These are phyloP conservation scores for Hiodon tergisus DNA, from an alignment of 2,113 vertebrate species.

Conservation along the genomic window DNA sequence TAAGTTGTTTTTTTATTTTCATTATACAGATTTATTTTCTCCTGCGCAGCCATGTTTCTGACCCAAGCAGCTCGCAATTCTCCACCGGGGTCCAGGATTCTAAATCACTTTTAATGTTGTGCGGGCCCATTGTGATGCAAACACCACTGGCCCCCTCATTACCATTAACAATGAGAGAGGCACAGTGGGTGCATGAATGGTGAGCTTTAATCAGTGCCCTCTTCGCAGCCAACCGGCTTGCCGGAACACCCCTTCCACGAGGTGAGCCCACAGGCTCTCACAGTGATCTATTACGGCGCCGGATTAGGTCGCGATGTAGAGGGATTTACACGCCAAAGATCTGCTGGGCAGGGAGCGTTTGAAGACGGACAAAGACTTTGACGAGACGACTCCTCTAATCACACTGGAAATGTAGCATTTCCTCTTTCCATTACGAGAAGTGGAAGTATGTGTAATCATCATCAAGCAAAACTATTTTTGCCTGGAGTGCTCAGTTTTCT, in stretches of 20 bases:
- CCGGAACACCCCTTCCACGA: constrained; percentile 17
- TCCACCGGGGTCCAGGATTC: constrained; percentile 24
- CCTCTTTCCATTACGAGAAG: background rate
- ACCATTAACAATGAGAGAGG: constrained; percentile 41
- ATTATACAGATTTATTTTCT: constrained; percentile 20
- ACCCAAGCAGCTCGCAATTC: constrained; percentile 26
- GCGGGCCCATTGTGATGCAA: constrained; percentile 42
- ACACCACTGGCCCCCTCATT: constrained; percentile 46
- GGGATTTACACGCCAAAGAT: constrained; percentile 18
- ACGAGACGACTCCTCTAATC: constrained; percentile 32
- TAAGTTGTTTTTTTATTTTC: constrained; percentile 30
- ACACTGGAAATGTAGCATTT: background rate
- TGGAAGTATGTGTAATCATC: background rate
- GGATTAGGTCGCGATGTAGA: constrained; percentile 12
- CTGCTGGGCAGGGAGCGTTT: constrained; percentile 13
- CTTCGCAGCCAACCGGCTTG: constrained; percentile 30
- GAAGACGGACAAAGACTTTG: constrained; percentile 24
- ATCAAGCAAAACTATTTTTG: background rate
- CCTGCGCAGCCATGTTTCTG: constrained; percentile 23
- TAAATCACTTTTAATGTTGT: constrained; percentile 26
- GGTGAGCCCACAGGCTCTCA: background rate
- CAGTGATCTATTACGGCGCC: background rate
- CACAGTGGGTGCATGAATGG: constrained; percentile 32
- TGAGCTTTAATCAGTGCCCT: constrained; percentile 42
- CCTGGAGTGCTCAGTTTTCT: too few relatives aligned